A percentile compares a stretch with the other conserved stretches of the same genome.
These are phyloP conservation scores for Cepaea nemoralis DNA, from an alignment of 1,140 invertebrate genomes.

Conservation along the genomic window DNA sequence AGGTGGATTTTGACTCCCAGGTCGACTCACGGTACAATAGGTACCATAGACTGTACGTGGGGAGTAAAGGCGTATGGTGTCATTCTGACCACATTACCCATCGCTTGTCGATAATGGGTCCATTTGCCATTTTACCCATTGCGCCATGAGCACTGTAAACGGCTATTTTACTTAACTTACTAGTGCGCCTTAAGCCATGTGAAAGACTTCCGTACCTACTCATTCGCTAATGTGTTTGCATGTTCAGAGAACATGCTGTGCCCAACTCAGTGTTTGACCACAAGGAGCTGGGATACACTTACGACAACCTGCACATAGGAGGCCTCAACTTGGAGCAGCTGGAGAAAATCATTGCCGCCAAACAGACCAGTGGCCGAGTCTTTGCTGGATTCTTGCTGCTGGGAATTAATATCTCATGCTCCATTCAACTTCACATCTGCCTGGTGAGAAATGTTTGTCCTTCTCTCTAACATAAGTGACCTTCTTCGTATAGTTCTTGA, in stretches of 20 bases:
- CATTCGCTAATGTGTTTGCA: too few relatives aligned
- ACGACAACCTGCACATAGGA: constrained; percentile 46
- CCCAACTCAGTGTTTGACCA: constrained; percentile 33
- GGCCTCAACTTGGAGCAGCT: constrained; percentile 38
- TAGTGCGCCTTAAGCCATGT: too few relatives aligned
- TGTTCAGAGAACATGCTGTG: constrained; percentile 18
- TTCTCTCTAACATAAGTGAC: constrained; percentile 39
- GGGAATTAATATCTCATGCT: constrained; percentile 38
- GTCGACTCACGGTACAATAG: too few relatives aligned
- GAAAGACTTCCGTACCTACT: too few relatives aligned
- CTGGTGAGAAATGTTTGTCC: constrained; percentile 21
- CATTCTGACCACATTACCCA: too few relatives aligned
- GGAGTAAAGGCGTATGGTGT: too few relatives aligned
- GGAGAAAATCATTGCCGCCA: background rate
- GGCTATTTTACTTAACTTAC: too few relatives aligned
- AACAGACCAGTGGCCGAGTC: constrained; percentile 24
- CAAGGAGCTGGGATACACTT: constrained; percentile 41
- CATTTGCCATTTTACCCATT: too few relatives aligned
- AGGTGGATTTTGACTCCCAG: too few relatives aligned
- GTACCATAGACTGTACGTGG: too few relatives aligned
- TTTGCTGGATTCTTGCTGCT: constrained; percentile 48
- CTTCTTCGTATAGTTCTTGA: constrained; percentile 40
- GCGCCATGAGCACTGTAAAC: too few relatives aligned
- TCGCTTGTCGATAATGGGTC: too few relatives aligned
- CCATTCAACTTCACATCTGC: constrained; percentile 40